Evolutionary conservation across 2,113 vertebrate genomes (phyloP), one percentile per base, ranked within the genome.

Genomic region (Misgurnus anguillicaudatus): DNA sequence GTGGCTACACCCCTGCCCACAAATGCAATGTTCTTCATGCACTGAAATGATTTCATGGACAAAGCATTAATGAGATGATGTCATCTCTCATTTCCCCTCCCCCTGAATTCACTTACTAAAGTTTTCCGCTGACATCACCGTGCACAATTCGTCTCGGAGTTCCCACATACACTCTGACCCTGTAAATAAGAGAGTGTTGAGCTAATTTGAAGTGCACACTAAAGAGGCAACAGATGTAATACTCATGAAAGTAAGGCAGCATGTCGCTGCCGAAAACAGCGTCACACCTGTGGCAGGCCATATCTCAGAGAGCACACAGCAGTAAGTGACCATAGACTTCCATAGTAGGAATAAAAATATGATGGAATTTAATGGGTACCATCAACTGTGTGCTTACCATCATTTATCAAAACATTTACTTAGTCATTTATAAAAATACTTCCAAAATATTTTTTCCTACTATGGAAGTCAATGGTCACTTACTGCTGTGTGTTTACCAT

Each of bases 101-200:
- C 38, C 65, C 47, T 6, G 41, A 58, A 41, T 2, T 55, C 16
- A 1, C 5, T 55, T 57, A 42, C 53, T 31, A 5, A 17, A 0
- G 74, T 69, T 42, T 51, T 36, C 74, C 74, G 24, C 68, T 82
- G 74, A 77, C 80, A 72, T 82, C 80, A 81, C 55, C 60, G 4
- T 70, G 55, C 48, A 77, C 48, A 82, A 82, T 82, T 77, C 80
- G 66, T 78, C 24, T 72, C 47, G 8, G 64, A 45, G 51, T 58
- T 60, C 61, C 31, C 45, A 51, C 24, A 66, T 53, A n/a, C 67
- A 57, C 66, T 51, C 41, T 24, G 61, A 41, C 39, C 60, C 51
- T 41, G 47, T 72, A 79, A 71, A 73, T 73, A 73, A 11, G 19
- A 42, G 70, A 73, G 53, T 24, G 70, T 42, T 73, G 70, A 73